These are phyloP conservation scores for Stigmatopora nigra DNA, from an alignment of 2,113 vertebrate genomes.

Conservation along the genomic window DNA sequence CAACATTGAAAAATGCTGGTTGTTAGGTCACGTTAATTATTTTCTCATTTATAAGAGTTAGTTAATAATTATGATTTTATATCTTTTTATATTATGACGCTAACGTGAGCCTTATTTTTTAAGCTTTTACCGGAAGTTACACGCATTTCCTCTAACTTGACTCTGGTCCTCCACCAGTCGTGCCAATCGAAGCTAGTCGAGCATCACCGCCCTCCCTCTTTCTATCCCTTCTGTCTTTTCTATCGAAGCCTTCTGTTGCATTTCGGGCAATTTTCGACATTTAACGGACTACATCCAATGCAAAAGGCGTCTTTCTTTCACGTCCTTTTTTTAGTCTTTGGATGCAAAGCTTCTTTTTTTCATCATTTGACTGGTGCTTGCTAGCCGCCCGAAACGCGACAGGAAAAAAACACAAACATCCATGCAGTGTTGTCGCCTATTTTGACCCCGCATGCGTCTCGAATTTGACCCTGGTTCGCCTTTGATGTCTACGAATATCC, in stretches of 20 bases:
- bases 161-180: conserved; percentile 50
- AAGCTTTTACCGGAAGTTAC: neutral
- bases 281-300: neutral
- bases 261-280: conserved; percentile 7
- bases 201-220: conserved; percentile 53
- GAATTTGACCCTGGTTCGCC: neutral
- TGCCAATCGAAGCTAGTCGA: conserved; percentile 46
- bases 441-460: conserved; percentile 22
- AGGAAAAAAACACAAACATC: conserved; percentile 30
- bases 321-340: conserved; percentile 4
- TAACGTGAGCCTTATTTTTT: conserved; percentile 21
- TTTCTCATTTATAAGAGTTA: neutral
- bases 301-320: neutral
- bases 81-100: too few species aligned
- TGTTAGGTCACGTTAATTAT: too few species aligned
- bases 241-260: conserved; percentile 11
- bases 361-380: neutral
- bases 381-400: conserved; percentile 45
- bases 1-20: too few species aligned
- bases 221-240: conserved; percentile 37
- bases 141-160: neutral
- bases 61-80: too few species aligned
- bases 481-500: neutral
- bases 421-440: conserved; percentile 51
- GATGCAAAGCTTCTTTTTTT: conserved; percentile 14